These are phyloP conservation scores for Gobius niger DNA, from an alignment of 2,113 vertebrate genomes.

Conservation along the genomic window DNA sequence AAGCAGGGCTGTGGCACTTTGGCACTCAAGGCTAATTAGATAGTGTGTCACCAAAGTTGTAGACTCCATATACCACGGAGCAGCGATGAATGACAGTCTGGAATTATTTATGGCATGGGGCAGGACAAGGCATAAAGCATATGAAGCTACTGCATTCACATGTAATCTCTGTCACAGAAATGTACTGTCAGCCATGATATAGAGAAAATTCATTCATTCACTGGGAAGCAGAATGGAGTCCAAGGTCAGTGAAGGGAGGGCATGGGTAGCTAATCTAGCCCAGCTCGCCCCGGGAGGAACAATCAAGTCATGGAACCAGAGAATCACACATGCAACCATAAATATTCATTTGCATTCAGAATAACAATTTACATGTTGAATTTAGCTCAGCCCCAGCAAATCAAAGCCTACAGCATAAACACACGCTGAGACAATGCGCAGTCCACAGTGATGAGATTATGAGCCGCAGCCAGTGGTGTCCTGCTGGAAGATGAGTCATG, in stretches of 20 bases:
- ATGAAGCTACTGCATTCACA: conserved; percentile 7
- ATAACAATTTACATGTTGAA: conserved; percentile 32
- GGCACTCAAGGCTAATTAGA: conserved; percentile 49
- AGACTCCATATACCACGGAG: conserved; percentile 25
- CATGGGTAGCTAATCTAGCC: neutral
- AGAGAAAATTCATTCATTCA: conserved; percentile 27
- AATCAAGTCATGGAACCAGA: neutral
- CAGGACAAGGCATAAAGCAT: conserved; percentile 15
- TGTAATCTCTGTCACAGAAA: conserved; percentile 29
- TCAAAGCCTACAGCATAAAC: conserved; percentile 16
- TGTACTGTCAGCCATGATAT: conserved; percentile 18
- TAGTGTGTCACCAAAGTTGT: conserved; percentile 39
- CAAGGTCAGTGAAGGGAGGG: conserved; percentile 24
- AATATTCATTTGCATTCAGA: conserved; percentile 31
- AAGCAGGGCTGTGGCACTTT: conserved; percentile 35
- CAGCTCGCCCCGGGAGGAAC: neutral
- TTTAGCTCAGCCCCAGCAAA: conserved; percentile 22
- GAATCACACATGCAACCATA: conserved; percentile 2
- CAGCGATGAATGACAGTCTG: conserved; percentile 4
- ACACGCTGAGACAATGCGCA: conserved; percentile 6
- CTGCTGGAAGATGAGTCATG: conserved; percentile 25
- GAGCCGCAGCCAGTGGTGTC: conserved; percentile 5
- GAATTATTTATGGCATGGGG: conserved; percentile 25
- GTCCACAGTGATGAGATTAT: conserved; percentile 6
- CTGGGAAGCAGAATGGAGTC: neutral